These are phyloP conservation scores for Mantis religiosa DNA, from an alignment of 2,888 invertebrate genomes.

Conservation along the genomic window DNA sequence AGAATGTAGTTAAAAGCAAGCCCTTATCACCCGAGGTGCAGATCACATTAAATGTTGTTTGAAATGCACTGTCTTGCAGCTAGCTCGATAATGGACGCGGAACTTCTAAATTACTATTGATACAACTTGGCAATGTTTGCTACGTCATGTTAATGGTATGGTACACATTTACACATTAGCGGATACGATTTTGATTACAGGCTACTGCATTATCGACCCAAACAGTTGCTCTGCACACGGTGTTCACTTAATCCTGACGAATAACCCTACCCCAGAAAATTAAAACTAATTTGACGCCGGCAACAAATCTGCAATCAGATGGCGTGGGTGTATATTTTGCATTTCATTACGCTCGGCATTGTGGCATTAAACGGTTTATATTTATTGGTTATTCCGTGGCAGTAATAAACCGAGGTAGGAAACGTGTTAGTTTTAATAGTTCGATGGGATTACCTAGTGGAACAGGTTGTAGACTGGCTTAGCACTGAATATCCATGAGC, in stretches of 20 bases:
- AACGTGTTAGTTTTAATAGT: background rate
- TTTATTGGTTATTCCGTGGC: background rate
- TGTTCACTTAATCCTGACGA: background rate
- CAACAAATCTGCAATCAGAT: background rate
- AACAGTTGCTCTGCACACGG: too few relatives aligned
- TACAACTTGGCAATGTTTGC: background rate
- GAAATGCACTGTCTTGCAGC: background rate
- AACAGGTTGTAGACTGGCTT: background rate
- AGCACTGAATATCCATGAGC: background rate
- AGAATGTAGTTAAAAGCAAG: too few relatives aligned
- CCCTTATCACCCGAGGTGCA: too few relatives aligned
- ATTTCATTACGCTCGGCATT: background rate
- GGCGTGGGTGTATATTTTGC: background rate
- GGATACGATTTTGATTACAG: background rate
- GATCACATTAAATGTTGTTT: too few relatives aligned
- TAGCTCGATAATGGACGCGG: background rate
- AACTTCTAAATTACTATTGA: too few relatives aligned
- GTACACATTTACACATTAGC: background rate
- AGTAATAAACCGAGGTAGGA: background rate
- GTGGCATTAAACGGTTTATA: background rate
- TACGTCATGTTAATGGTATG: background rate
- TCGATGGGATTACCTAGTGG: background rate
- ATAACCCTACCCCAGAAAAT: background rate
- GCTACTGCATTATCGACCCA: background rate
- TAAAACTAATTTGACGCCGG: background rate